Conservation (phyloP, 2,888 invertebrate genomes). For the Apotomis turbidana region DNA sequence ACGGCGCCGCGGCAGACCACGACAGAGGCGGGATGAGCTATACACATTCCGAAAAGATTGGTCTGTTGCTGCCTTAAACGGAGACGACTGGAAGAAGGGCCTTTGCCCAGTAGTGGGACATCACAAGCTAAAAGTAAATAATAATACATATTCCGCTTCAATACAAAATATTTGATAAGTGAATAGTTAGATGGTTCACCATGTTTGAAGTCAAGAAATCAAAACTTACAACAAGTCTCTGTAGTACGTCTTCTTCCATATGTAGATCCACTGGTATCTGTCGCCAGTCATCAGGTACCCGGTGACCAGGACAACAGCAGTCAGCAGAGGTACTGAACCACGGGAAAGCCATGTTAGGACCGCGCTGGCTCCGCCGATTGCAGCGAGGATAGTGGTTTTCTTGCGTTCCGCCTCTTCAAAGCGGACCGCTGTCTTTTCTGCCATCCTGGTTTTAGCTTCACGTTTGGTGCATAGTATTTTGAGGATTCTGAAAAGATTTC, state of each 20-base stretch:
- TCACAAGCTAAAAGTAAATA: too few species aligned
- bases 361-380: conserved; percentile 56
- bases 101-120: too few species aligned
- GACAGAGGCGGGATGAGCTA: too few species aligned
- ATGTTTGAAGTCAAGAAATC: not conserved
- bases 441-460: conserved; percentile 64
- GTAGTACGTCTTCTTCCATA: conserved; percentile 72
- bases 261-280: conserved; percentile 78
- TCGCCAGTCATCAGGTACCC: conserved; percentile 73
- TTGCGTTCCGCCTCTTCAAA: conserved; percentile 75
- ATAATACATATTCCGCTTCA: too few species aligned
- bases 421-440: conserved; percentile 70
- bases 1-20: too few species aligned
- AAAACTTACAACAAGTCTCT: conserved; percentile 73
- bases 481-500: conserved; percentile 27
- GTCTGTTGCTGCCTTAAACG: too few species aligned
- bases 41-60: too few species aligned
- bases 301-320: conserved; percentile 58
- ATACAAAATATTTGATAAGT: too few species aligned
- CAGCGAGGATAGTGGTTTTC: conserved; percentile 59
- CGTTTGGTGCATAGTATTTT: conserved; percentile 29
- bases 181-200: too few species aligned
- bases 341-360: conserved; percentile 61
- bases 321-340: conserved; percentile 55
- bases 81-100: too few species aligned